Evolutionary conservation across 2,797 vertebrate genomes (phyloP).

Genomic region (Megalops cyprinoides): DNA sequence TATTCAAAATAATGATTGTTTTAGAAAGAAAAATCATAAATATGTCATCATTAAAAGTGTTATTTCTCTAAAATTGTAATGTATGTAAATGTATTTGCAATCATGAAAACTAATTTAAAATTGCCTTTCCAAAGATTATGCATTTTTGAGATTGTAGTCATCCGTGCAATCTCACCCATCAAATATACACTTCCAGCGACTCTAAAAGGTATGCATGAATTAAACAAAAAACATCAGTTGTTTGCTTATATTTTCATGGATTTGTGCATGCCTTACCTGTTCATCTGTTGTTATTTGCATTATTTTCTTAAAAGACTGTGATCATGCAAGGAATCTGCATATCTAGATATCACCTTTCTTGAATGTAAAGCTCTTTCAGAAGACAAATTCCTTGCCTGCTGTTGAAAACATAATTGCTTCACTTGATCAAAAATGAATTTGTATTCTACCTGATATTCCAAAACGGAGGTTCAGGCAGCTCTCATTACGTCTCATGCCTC

Average conservation of each 20-base stretch:
- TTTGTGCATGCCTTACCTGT: constrained; percentile 17
- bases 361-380: constrained; percentile 12
- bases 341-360: constrained; percentile 5
- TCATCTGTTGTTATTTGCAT: background rate
- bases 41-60: background rate
- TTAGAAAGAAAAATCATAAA: background rate
- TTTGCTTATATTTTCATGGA: constrained; percentile 22
- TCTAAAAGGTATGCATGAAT: background rate
- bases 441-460: background rate
- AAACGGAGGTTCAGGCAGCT: no score
- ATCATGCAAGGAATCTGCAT: background rate
- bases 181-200: constrained; percentile 2
- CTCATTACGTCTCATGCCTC: no score
- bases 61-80: constrained; percentile 25
- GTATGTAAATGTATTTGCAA: background rate
- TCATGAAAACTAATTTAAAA: constrained; percentile 1
- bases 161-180: no score
- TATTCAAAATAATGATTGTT: background rate
- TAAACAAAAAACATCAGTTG: constrained; percentile 1
- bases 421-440: background rate
- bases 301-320: background rate
- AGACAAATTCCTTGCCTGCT: constrained; percentile 8
- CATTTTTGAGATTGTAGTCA: no score
- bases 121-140: no score
- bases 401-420: background rate